Evolutionary conservation across 2,888 invertebrate species (phyloP), one percentile per base, ranked within the genome.

Genomic region (Schrankia costaestrigalis): DNA sequence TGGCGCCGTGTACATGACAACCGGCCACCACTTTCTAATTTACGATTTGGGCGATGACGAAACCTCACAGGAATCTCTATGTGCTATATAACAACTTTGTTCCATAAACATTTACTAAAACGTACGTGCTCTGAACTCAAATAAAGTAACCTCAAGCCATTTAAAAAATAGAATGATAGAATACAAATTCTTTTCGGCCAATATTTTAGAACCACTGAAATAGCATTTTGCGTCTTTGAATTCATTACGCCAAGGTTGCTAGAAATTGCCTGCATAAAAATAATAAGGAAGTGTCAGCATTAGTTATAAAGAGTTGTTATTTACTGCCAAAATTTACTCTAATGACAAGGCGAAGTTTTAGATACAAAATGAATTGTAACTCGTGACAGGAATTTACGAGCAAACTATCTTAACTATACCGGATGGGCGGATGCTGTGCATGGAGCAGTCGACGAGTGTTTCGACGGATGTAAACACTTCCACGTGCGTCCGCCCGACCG

Each of bases 401-500:
- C 21, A 21, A 21, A 9, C 9, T 23, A 6, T 3, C 35, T 52
- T 40, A 51, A 48, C 58, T 46, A 22, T 46, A 56, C 63, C 65
- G 73, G 73, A 66, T 64, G 64, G 45, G 38, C 63, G 73, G 72
- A 65, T 64, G 63, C 42, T 37, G 50, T 47, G 49, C 53, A 17
- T 17, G 17, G 17, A 43, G 53, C 46, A 54, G 61, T 56, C 56
- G 47, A 52, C 57, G 56, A 43, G 39, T 46, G 50, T 56, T 54
- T 50, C 63, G 65, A 56, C 79, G 81, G 82, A 84, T 77, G 76
- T 78, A 78, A 81, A 79, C 80, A 80, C 74, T 78, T 80, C 79
- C 81, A 78, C 68, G 74, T 78, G 78, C 75, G 69, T 71, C 73
- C 75, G 73, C 64, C 46, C 58, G 35, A 17, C 22, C 27, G 32